These are phyloP conservation scores for Dryadula phaetusa DNA, from an alignment of 2,888 invertebrate species.

Conservation along the genomic window DNA sequence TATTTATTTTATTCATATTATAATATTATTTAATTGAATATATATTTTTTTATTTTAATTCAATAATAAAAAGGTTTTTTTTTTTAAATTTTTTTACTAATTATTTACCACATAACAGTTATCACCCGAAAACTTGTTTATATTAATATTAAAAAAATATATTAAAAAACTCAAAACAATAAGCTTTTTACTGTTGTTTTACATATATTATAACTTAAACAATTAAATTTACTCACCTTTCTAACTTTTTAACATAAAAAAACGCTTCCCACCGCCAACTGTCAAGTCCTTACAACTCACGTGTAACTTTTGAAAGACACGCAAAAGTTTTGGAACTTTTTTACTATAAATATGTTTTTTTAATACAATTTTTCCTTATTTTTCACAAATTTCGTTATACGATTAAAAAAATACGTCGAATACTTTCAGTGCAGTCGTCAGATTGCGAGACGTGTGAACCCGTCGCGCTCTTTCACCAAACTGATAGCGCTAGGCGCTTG, in stretches of 20 bases:
- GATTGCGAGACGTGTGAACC: conserved; percentile 36
- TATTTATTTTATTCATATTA: too few species aligned
- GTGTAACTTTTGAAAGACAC: conserved; percentile 8
- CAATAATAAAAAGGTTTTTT: too few species aligned
- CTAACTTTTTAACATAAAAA: too few species aligned
- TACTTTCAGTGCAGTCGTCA: conserved; percentile 21
- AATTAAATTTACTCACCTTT: conserved; percentile 16
- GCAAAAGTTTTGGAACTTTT: neutral
- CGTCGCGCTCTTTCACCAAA: conserved; percentile 37
- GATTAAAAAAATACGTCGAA: conserved; percentile 9
- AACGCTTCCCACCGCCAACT: neutral
- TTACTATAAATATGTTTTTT: neutral
- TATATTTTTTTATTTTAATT: too few species aligned
- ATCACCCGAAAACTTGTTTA: too few species aligned
- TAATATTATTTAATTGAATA: too few species aligned
- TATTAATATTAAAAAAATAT: too few species aligned
- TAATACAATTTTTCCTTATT: neutral
- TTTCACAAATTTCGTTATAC: neutral
- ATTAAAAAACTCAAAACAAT: too few species aligned
- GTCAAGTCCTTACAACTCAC: neutral
- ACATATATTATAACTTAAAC: too few species aligned
- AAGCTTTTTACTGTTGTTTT: too few species aligned
- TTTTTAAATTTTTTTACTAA: too few species aligned
- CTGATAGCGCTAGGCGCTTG: conserved; percentile 38
- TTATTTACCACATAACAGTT: too few species aligned